A percentile compares a stretch with the other conserved stretches of the same genome.
Conservation (phyloP, 2,797 vertebrate species). For the Leucoraja ocellata region DNA sequence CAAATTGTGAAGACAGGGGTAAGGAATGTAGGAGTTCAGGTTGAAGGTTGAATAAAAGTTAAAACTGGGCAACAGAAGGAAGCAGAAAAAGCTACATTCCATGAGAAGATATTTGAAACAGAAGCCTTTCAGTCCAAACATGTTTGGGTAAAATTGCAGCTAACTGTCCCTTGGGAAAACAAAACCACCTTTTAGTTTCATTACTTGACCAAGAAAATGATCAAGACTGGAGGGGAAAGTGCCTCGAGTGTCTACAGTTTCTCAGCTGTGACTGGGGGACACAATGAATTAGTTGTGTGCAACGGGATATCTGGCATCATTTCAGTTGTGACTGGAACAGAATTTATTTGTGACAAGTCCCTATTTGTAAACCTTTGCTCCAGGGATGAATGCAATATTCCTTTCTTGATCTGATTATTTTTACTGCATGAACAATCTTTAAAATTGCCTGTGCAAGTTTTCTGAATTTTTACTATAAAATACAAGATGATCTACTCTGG, state of each 20-base stretch:
- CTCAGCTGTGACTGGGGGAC: not conserved
- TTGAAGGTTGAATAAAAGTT: not conserved
- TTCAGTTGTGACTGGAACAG: not conserved
- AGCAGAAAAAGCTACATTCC: not conserved
- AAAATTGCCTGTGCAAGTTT: not conserved
- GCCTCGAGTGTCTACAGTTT: not conserved
- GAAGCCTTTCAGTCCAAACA: not conserved
- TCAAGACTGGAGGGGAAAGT: not conserved
- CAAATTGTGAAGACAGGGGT: no score
- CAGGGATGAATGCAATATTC: not conserved
- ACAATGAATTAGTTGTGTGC: not conserved
- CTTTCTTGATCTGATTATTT: not conserved
- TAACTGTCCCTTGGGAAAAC: not conserved
- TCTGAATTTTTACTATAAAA: no score
- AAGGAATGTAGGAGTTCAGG: not conserved
- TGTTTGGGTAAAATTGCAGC: not conserved
- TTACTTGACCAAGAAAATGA: not conserved
- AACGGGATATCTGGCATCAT: not conserved
- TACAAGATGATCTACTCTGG: no score
- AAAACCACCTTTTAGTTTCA: not conserved
- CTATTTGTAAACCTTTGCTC: not conserved
- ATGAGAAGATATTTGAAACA: not conserved
- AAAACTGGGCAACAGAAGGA: not conserved
- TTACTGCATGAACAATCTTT: not conserved
- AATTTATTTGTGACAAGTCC: conserved; percentile 4